A percentile compares a stretch with the other conserved stretches of the same genome.
Evolutionary conservation across 2,797 vertebrate species (phyloP).

Genomic region (Lateolabrax maculatus): DNA sequence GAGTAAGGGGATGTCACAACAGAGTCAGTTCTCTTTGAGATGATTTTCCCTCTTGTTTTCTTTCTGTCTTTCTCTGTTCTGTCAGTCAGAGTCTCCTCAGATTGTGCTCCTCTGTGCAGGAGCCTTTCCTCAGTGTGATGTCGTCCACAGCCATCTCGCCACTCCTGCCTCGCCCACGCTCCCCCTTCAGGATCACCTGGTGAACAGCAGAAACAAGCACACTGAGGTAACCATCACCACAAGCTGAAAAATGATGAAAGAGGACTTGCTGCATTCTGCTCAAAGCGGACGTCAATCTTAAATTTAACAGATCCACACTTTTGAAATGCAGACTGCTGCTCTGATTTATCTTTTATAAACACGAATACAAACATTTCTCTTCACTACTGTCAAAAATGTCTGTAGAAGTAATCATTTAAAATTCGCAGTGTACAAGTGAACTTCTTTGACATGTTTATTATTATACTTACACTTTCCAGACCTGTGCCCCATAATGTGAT

Average conservation of each 20-base stretch:
- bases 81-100: slow-evolving; percentile 85
- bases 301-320: neutral
- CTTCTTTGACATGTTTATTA: neutral
- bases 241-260: neutral
- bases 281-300: neutral
- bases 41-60: slow-evolving; percentile 57
- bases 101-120: slow-evolving; percentile 90
- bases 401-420: neutral
- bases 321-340: slow-evolving; percentile 11
- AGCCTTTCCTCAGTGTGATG: slow-evolving; percentile 91
- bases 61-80: slow-evolving; percentile 32
- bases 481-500: slow-evolving; percentile 90
- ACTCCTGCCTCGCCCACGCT: slow-evolving; percentile 87
- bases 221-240: neutral
- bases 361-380: neutral
- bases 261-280: neutral
- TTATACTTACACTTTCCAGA: slow-evolving; percentile 92
- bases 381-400: neutral
- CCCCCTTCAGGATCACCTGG: slow-evolving; percentile 96
- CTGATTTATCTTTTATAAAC: slow-evolving; percentile 22
- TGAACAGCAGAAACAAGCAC: slow-evolving; percentile 51
- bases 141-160: slow-evolving; percentile 96
- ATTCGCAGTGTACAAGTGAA: neutral
- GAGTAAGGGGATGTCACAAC: slow-evolving; percentile 57
- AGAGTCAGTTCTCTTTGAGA: slow-evolving; percentile 78